Evolutionary conservation across 1,140 invertebrate species (phyloP).

Genomic region (Akabosia matsudoensis): DNA sequence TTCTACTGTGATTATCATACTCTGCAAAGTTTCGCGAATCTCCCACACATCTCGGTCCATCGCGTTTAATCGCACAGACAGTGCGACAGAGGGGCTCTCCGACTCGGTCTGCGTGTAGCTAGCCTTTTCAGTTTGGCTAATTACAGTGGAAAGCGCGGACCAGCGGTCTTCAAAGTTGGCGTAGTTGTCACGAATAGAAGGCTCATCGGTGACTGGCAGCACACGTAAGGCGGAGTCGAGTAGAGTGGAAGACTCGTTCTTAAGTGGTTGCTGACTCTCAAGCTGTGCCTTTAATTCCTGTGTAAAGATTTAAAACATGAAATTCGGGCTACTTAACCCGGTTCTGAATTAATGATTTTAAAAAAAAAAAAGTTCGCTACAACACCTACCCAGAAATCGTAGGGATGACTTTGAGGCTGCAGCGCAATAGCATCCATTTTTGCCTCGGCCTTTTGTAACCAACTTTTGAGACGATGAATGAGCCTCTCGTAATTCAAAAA

Average conservation of each 20-base stretch:
- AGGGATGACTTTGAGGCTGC: slow-evolving; percentile 58
- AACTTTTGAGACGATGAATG: slow-evolving; percentile 67
- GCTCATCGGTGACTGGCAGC: slow-evolving; percentile 74
- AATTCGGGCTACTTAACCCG: background rate
- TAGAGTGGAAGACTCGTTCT: slow-evolving; percentile 65
- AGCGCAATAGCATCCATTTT: slow-evolving; percentile 58
- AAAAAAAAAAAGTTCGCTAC: background rate
- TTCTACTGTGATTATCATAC: slow-evolving; percentile 70
- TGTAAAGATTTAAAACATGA: background rate
- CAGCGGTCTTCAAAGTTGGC: slow-evolving; percentile 71
- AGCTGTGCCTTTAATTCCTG: slow-evolving; percentile 80
- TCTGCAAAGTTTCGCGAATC: slow-evolving; percentile 62
- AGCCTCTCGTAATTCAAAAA: slow-evolving; percentile 70
- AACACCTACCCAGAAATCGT: slow-evolving; percentile 69
- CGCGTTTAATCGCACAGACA: slow-evolving; percentile 66
- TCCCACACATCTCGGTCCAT: slow-evolving; percentile 71
- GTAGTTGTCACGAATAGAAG: slow-evolving; percentile 71
- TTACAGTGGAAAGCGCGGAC: slow-evolving; percentile 62
- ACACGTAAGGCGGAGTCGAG: slow-evolving; percentile 73
- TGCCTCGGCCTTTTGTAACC: slow-evolving; percentile 67
- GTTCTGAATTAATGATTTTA: too few species aligned
- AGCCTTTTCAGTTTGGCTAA: slow-evolving; percentile 63
- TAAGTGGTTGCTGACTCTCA: slow-evolving; percentile 75
- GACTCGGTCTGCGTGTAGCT: slow-evolving; percentile 66
- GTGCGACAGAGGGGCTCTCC: slow-evolving; percentile 60